Evolutionary conservation across 1,140 invertebrate genomes (phyloP).

Genomic region (Anoplolepis gracilipes): DNA sequence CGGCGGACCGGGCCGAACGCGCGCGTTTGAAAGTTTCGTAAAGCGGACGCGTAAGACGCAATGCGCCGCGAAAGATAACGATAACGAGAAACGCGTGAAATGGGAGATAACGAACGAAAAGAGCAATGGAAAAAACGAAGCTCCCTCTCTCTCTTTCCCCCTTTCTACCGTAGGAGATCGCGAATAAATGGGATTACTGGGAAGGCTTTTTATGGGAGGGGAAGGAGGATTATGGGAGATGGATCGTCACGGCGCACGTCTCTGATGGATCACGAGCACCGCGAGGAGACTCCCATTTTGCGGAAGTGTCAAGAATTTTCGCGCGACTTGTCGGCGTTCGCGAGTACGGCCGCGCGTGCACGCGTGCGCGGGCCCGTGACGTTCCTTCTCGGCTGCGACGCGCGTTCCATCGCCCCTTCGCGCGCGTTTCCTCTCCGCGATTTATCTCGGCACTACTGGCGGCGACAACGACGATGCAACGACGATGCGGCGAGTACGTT

Average conservation of each 20-base stretch:
- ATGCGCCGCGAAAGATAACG: slow-evolving; percentile 18
- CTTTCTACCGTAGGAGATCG: too few species aligned
- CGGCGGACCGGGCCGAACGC: slow-evolving; percentile 16
- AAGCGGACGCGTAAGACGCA: not conserved
- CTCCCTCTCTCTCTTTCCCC: not conserved
- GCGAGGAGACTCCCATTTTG: slow-evolving; percentile 51
- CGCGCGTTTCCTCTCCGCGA: slow-evolving; percentile 13
- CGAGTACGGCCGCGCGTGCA: slow-evolving; percentile 27
- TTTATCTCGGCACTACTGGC: not conserved
- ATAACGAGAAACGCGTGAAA: slow-evolving; percentile 2
- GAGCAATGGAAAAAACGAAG: not conserved
- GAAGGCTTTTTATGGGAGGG: not conserved
- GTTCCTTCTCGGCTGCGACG: not conserved
- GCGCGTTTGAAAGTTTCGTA: slow-evolving; percentile 39
- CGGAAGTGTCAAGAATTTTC: slow-evolving; percentile 54
- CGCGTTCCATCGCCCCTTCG: slow-evolving; percentile 49
- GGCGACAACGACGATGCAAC: not conserved
- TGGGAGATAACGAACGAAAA: not conserved
- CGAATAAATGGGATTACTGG: not conserved
- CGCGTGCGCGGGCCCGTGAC: slow-evolving; percentile 38
- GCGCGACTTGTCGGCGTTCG: slow-evolving; percentile 26
- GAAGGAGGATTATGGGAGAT: not conserved
- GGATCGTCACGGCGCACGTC: slow-evolving; percentile 42
- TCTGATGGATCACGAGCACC: slow-evolving; percentile 28
- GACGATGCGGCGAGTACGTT: not conserved